Evolutionary conservation across 2,113 vertebrate genomes (phyloP).

Genomic region (Tinamus guttatus): DNA sequence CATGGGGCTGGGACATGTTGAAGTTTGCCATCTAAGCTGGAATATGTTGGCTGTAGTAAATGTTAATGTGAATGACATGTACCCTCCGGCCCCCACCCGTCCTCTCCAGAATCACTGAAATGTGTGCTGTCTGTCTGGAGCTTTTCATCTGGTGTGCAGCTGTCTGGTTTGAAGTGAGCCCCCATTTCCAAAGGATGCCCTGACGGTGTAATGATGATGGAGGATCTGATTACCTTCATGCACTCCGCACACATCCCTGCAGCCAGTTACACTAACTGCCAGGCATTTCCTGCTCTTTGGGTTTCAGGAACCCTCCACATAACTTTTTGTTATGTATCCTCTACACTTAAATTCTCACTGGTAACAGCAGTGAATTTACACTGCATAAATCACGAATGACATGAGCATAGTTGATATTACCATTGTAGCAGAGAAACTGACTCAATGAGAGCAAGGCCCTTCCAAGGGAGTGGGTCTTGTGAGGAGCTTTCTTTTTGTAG

Average conservation of each 20-base stretch:
- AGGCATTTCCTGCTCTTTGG: constrained; percentile 44
- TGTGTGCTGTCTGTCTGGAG: not conserved
- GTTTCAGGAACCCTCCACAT: not conserved
- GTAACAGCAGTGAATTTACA: not conserved
- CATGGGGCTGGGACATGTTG: not conserved
- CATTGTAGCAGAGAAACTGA: not conserved
- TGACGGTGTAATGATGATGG: not conserved
- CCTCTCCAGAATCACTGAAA: not conserved
- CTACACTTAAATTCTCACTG: not conserved
- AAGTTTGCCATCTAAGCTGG: not conserved
- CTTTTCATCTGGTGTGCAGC: constrained; percentile 14
- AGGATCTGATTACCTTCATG: not conserved
- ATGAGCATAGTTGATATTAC: not conserved
- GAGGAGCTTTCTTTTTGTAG: not conserved
- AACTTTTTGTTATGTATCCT: not conserved
- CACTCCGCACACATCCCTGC: not conserved
- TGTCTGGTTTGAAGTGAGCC: not conserved
- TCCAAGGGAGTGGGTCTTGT: not conserved
- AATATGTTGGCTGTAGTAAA: not conserved
- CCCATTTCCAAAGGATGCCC: not conserved
- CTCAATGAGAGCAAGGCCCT: not conserved
- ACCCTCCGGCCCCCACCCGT: not conserved
- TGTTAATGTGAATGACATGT: not conserved
- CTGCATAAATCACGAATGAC: not conserved
- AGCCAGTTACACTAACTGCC: not conserved